Evolutionary conservation across 2,113 vertebrate genomes (phyloP), one percentile per base, ranked within the genome.

Genomic region (Erythrolamprus reginae): DNA sequence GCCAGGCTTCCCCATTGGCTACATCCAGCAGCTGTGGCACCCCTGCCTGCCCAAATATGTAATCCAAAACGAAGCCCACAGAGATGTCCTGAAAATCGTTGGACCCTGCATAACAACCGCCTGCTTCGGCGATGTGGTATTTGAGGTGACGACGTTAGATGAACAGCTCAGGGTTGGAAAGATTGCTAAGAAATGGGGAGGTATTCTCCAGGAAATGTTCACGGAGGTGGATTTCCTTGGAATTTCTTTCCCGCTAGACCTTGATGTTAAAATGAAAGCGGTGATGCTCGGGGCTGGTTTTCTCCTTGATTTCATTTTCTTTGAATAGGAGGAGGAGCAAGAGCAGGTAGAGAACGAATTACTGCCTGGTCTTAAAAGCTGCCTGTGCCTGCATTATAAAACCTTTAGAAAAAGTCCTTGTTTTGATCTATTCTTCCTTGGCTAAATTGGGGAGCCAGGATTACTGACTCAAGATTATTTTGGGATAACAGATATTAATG

Each of bases 1-100:
- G 55, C 98, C 98, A 2, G 99, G 99, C 28, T 97, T 97, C 82
- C 97, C 97, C 1, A 87, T 99, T 77, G 98, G 99, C 23, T 99
- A 98, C 5, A 90, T 99, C 86, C 28, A 92, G 38, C 98, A 99
- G 93, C 97, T 96, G 91, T 99, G 99, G 98, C 97, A 99, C 61
- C 96, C 97, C 0, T 98, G 97, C 92, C 94, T 98, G 21, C 98
- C 98, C 0, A 98, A 97, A 92, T 99, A 99, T 92, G 96, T 97
- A 24, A 94, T 99, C 70, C 95, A 98, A 10, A 97, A 99, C 55
- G 98, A 98, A 92, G 96, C 93, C 90, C 94, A 50, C 26, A 96
- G 93, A 48, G 97, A 98, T 28, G 93, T 99, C 0, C 96, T 99
- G 38, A 99, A 97, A 96, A 97, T 99, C 86, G 13, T 6, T 23